These are phyloP conservation scores for Amphimedon queenslandica DNA, from an alignment of 37 sponge, comb jelly and placozoan genomes.

Conservation along the genomic window DNA sequence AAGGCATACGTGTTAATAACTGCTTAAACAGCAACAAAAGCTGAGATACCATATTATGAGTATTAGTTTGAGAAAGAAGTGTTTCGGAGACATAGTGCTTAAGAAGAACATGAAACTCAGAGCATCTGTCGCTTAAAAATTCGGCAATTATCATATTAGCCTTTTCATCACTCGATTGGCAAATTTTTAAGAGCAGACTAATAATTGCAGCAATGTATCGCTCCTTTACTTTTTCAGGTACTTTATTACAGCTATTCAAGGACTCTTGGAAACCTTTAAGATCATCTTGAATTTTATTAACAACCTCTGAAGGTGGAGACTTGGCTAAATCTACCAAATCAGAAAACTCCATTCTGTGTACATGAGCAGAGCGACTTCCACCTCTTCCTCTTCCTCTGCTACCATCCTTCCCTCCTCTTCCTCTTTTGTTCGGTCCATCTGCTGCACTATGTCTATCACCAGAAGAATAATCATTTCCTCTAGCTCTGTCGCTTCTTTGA, in stretches of 20 bases:
- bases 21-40: slow-evolving; percentile 15
- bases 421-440: background rate
- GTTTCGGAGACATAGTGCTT: slow-evolving; percentile 1
- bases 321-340: background rate
- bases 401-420: background rate
- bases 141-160: slow-evolving; percentile 50
- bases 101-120: slow-evolving; percentile 31
- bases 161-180: background rate
- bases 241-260: background rate
- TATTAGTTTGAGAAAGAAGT: background rate
- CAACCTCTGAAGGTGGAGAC: background rate
- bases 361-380: background rate
- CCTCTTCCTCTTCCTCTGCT: background rate
- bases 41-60: slow-evolving; percentile 3
- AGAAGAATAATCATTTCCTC: too few relatives aligned
- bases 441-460: too few relatives aligned
- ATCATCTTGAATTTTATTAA: background rate
- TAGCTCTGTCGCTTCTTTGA: background rate
- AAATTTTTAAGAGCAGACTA: background rate
- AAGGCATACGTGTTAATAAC: slow-evolving; percentile 12
- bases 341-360: background rate
- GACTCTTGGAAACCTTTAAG: slow-evolving; percentile 11
- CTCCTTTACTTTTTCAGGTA: background rate
- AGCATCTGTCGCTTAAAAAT: slow-evolving; percentile 40
- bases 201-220: background rate